Base-by-base conservation (phyloP, 2,888 invertebrate genomes). In the Euclidia mi region DNA sequence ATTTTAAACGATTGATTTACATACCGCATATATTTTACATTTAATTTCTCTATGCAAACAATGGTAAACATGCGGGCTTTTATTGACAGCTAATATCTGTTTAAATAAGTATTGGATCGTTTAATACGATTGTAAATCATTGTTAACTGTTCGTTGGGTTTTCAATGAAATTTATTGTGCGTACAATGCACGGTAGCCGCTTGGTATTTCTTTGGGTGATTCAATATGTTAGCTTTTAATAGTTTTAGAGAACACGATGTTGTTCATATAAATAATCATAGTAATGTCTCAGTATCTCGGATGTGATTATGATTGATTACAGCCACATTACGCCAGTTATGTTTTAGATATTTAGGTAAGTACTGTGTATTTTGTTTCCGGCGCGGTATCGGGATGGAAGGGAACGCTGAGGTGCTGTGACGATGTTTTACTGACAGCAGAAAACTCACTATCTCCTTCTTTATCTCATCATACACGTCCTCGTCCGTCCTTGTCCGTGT, bases 41-140 rank as follows among this genome's bases (percentile, higher is more conserved):
- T 62, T 63, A 75, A 65, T 71, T 62, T 56, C 57, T 57, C 37
- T 60, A 58, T 59, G 67, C 65, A 72, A 79, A 75, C 72, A 70
- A 63, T 67, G 47, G 55, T 68, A 70, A 76, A 78, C 70, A 91
- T 90, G 88, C 90, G 90, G 91, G 91, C 71, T 71, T 83, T 78
- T 88, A 92, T 92, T 87, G 88, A 87, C 82, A 87, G 82, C 80
- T 84, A 79, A 89, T 88, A 79, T 79, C 77, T 82, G 81, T 87
- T 89, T 85, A 83, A 89, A 89, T 85, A 82, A 79, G 77, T 81
- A 82, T 87, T 84, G 74, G 80, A 82, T 76, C 76, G 80, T 86
- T 89, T 78, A 82, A 81, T 81, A 78, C 69, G 57, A 75, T 75
- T 75, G 74, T 91, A 89, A 89, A 89, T 89, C 89, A 88, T 88